A percentile compares a stretch with the other conserved stretches of the same genome.
phyloP scores from a whole-genome alignment of 2,113 vertebrate genomes.

The Dascyllus trimaculatus region DNA sequence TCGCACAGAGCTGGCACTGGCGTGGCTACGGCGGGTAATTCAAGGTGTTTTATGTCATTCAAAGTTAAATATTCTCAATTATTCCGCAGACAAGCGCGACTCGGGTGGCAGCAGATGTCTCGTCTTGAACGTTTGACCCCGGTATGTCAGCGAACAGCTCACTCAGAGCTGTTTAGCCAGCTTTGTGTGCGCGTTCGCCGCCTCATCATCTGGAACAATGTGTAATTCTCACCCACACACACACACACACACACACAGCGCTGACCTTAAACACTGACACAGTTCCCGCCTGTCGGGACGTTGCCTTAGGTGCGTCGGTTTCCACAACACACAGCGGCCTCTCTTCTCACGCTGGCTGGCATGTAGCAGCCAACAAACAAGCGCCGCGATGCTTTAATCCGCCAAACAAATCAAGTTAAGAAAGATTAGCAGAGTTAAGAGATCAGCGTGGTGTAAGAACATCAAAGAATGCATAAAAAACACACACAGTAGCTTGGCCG shows the following conservation, averaged over 20 bases:
- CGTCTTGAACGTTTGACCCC: conserved; percentile 20
- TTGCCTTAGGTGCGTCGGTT: conserved; percentile 47
- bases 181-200: conserved; percentile 29
- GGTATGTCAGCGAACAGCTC: conserved; percentile 20
- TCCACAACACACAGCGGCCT: conserved; percentile 38
- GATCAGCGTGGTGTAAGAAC: conserved; percentile 19
- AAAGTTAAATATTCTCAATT: background rate
- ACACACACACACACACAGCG: background rate
- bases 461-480: background rate
- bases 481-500: background rate
- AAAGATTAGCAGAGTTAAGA: conserved; percentile 25
- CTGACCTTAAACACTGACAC: conserved; percentile 25
- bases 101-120: conserved; percentile 16
- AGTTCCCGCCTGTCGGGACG: conserved; percentile 27
- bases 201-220: conserved; percentile 49
- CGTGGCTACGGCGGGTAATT: background rate
- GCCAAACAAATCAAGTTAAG: background rate
- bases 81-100: background rate
- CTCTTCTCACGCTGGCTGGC: conserved; percentile 10
- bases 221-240: conserved; percentile 29
- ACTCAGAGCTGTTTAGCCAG: conserved; percentile 13
- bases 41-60: background rate
- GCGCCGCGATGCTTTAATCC: conserved; percentile 14
- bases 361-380: conserved; percentile 17
- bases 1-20: background rate